Conservation (phyloP, 2,888 invertebrate species). For the Hypolimnas misippus region DNA sequence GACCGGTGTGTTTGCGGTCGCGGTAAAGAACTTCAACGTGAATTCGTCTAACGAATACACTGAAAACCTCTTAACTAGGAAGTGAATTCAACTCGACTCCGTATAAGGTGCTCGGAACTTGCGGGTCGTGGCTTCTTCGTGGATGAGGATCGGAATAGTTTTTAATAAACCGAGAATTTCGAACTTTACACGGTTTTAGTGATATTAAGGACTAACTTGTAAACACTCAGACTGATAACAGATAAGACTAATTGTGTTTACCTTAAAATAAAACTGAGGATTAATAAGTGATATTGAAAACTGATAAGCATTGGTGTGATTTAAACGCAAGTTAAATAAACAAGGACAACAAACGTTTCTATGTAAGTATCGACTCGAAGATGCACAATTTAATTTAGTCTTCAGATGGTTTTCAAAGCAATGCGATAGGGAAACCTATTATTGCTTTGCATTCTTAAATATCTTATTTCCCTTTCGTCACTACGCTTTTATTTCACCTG, state of each 20-base stretch:
- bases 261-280: too few species aligned
- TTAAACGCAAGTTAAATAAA: background rate
- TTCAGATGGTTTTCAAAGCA: background rate
- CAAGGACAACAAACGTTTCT: background rate
- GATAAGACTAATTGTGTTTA: too few species aligned
- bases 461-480: conserved; percentile 21
- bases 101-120: conserved; percentile 18
- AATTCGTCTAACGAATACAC: conserved; percentile 21
- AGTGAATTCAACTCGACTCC: conserved; percentile 13
- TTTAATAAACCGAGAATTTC: conserved; percentile 10
- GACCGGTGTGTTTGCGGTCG: conserved; percentile 8
- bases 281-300: too few species aligned
- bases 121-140: background rate
- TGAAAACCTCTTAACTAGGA: conserved; percentile 21
- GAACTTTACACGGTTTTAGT: conserved; percentile 3
- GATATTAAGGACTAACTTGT: background rate
- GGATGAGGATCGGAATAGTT: conserved; percentile 9
- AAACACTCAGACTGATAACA: too few species aligned
- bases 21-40: conserved; percentile 9
- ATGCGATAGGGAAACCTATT: conserved; percentile 21
- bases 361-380: background rate
- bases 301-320: background rate
- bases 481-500: conserved; percentile 22
- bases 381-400: background rate
- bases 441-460: conserved; percentile 12